phyloP scores from a whole-genome alignment of 2,113 vertebrate genomes.

The Cettia cetti region DNA sequence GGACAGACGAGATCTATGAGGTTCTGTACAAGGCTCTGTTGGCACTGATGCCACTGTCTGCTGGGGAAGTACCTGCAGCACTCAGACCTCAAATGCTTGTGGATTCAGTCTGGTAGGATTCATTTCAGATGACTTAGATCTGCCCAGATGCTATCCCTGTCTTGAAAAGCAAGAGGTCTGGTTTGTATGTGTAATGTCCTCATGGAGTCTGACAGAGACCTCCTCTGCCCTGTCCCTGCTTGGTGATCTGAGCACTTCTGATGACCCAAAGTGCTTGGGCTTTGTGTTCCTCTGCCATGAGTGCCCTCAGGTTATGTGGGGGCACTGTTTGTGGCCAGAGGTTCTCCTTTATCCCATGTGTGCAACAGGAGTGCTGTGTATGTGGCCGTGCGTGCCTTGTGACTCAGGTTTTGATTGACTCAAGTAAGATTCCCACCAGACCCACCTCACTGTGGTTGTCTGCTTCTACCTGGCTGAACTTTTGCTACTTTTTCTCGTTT shows the following conservation, averaged over 20 bases:
- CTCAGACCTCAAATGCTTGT: neutral
- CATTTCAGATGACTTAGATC: neutral
- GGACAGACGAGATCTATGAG: neutral
- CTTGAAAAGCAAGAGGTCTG: neutral
- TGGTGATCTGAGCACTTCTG: neutral
- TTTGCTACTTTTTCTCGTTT: neutral
- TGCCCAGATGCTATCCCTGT: neutral
- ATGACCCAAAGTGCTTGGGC: neutral
- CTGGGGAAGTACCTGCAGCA: neutral
- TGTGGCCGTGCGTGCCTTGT: accelerated
- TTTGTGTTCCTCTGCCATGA: neutral
- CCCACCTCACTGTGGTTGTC: neutral
- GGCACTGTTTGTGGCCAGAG: neutral
- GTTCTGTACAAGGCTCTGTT: neutral
- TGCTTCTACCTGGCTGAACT: neutral
- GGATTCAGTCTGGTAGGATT: neutral
- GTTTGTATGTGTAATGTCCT: neutral
- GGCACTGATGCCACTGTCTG: neutral
- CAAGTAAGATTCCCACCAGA: neutral
- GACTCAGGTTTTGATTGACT: neutral
- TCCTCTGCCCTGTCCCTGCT: neutral
- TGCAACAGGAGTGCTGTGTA: accelerated
- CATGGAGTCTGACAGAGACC: neutral
- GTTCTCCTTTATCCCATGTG: neutral
- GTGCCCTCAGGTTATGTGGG: neutral